Conservation (phyloP, 2,888 invertebrate genomes). For the Tetragonula carbonaria region DNA sequence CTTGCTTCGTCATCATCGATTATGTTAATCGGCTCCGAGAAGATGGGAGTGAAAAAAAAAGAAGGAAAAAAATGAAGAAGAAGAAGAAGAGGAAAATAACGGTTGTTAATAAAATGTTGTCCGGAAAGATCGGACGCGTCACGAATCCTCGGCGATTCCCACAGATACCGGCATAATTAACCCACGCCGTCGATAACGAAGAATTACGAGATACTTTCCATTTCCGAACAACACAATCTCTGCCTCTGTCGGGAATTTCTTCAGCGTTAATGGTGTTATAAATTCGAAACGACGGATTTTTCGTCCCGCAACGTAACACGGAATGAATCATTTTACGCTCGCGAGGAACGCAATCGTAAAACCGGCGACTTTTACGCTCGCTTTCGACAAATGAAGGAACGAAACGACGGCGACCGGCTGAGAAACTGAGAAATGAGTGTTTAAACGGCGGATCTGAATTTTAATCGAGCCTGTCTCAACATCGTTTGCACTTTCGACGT, state of each 20-base stretch:
- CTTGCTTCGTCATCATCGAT: constrained; percentile 9
- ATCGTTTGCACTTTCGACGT: background rate
- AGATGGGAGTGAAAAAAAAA: background rate
- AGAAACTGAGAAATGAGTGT: background rate
- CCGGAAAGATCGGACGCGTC: background rate
- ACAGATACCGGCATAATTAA: constrained; percentile 11
- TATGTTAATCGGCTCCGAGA: background rate
- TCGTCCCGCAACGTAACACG: constrained; percentile 14
- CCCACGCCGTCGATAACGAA: constrained; percentile 11
- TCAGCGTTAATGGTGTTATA: constrained; percentile 30
- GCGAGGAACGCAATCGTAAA: constrained; percentile 37
- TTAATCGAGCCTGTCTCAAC: background rate
- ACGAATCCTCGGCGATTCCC: constrained; percentile 9
- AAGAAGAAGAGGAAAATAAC: background rate
- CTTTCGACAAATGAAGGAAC: background rate
- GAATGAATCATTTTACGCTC: constrained; percentile 31
- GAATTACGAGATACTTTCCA: constrained; percentile 27
- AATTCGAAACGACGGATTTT: constrained; percentile 29
- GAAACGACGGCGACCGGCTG: background rate
- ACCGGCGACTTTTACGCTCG: constrained; percentile 32
- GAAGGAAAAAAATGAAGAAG: too few species aligned
- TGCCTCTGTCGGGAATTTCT: constrained; percentile 14
- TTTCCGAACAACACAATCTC: background rate
- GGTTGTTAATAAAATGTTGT: constrained; percentile 18
- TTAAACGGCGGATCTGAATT: constrained; percentile 1